These are phyloP conservation scores for Chrysina gloriosa DNA, from an alignment of 2,888 invertebrate genomes.

Conservation along the genomic window DNA sequence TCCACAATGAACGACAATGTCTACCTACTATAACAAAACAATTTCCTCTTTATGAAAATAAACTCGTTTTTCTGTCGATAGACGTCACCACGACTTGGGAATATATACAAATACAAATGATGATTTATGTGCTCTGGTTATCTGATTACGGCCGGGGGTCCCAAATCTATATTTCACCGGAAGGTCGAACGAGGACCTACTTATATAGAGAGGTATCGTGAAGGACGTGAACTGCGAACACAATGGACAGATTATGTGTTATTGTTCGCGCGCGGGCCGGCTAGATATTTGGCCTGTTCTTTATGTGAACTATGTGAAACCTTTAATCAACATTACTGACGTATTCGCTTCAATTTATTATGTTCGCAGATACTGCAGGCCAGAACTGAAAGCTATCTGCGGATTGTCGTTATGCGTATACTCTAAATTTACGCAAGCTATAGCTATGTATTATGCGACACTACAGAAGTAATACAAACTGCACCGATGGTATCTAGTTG, in stretches of 20 bases:
- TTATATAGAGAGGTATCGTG: conserved; percentile 6
- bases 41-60: too few relatives aligned
- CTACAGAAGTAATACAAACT: too few relatives aligned
- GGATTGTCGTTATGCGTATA: background rate
- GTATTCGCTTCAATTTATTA: conserved; percentile 18
- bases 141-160: conserved; percentile 14
- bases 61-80: conserved; percentile 12
- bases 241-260: conserved; percentile 29
- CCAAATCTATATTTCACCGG: background rate
- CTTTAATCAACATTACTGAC: conserved; percentile 30
- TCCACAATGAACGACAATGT: too few relatives aligned
- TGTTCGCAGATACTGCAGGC: background rate
- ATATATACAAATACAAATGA: conserved; percentile 16
- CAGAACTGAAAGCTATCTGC: background rate
- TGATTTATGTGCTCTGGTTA: conserved; percentile 34
- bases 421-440: too few relatives aligned
- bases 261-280: conserved; percentile 22
- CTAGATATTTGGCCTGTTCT: conserved; percentile 17
- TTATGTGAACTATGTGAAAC: conserved; percentile 23
- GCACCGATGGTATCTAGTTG: too few relatives aligned
- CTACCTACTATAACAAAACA: too few relatives aligned
- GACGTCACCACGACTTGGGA: background rate
- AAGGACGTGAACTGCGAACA: background rate
- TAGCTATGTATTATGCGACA: too few relatives aligned
- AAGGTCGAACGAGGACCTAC: conserved; percentile 25